These are phyloP conservation scores for Calephelis nemesis DNA, from an alignment of 1,140 invertebrate genomes.

Conservation along the genomic window DNA sequence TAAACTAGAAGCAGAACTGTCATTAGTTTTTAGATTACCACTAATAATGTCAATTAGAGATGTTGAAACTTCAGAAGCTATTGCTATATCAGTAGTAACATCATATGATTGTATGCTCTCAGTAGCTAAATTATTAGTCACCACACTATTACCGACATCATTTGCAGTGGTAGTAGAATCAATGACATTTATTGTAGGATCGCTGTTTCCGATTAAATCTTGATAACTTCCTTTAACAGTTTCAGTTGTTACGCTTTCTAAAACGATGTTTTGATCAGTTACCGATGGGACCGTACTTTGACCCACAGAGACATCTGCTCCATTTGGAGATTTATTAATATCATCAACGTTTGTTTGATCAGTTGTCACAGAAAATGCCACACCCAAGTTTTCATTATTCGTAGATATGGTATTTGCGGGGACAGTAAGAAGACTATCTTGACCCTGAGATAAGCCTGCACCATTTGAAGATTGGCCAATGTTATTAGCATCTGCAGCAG, in stretches of 20 bases:
- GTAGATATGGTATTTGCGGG: neutral
- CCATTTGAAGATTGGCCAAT: neutral
- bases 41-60: neutral
- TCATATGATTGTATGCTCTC: neutral
- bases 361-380: neutral
- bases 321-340: neutral
- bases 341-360: neutral
- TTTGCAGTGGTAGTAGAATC: neutral
- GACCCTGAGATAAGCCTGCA: neutral
- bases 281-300: neutral
- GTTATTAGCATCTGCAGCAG: neutral
- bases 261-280: neutral
- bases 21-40: neutral
- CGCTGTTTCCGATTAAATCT: neutral
- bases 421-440: neutral
- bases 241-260: neutral
- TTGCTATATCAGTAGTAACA: neutral
- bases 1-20: neutral
- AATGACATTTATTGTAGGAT: neutral
- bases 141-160: neutral
- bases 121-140: neutral
- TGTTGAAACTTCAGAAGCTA: slow-evolving; percentile 4
- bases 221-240: neutral
- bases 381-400: neutral
- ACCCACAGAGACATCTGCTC: neutral